These are phyloP conservation scores for Heterodera carotae DNA, from an alignment of 1,140 invertebrate species.

Conservation along the genomic window DNA sequence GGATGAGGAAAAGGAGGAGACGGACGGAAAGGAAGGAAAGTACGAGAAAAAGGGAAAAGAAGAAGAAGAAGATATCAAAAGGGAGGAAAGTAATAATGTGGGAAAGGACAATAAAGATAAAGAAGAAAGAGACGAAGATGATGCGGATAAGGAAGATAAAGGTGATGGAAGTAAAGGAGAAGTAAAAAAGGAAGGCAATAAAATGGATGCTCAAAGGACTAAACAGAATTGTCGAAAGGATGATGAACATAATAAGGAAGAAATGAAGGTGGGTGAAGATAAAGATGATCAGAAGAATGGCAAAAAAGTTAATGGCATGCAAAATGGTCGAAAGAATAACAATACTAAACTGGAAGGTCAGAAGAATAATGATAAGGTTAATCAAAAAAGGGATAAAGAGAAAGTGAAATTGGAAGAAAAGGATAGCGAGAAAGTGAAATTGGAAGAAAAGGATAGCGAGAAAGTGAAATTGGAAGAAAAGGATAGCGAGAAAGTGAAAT, in stretches of 20 bases:
- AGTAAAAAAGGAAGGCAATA: neutral
- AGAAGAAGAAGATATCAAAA: neutral
- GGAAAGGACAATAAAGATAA: neutral
- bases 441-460: neutral
- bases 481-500: too few relatives aligned
- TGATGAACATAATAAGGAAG: too few relatives aligned
- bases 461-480: neutral
- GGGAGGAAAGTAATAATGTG: neutral
- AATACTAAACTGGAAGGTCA: too few relatives aligned
- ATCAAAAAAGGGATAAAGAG: neutral
- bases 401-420: neutral
- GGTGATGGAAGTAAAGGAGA: neutral
- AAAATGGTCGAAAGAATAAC: too few relatives aligned
- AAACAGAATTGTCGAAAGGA: neutral
- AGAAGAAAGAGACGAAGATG: neutral
- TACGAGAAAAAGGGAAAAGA: neutral
- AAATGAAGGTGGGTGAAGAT: too few relatives aligned
- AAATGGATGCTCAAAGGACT: neutral
- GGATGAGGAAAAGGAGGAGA: neutral
- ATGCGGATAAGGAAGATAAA: neutral
- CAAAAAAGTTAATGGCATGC: too few relatives aligned
- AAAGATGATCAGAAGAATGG: too few relatives aligned
- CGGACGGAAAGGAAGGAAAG: neutral
- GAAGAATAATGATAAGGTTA: too few relatives aligned
- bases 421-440: neutral